phyloP scores from a whole-genome alignment of 2,888 invertebrate species.

The Sinhomidia bicolor region DNA sequence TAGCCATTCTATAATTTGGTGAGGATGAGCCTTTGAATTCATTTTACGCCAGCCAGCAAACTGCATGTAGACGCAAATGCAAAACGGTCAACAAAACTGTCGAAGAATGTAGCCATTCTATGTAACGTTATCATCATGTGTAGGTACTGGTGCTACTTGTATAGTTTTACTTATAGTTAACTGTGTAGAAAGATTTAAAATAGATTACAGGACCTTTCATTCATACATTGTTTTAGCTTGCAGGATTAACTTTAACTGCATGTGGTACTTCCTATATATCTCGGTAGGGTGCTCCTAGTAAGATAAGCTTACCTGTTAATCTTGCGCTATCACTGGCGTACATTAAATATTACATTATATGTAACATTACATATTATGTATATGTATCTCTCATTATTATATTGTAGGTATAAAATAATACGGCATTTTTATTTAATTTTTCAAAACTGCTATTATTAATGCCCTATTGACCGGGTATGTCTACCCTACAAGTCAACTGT shows the following conservation, averaged over 20 bases:
- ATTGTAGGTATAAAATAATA: neutral
- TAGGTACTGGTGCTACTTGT: too few species aligned
- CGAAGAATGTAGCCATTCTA: neutral
- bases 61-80: neutral
- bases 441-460: constrained; percentile 29
- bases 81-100: neutral
- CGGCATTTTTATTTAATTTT: constrained; percentile 45
- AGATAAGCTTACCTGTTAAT: too few species aligned
- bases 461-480: constrained; percentile 60
- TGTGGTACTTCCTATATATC: neutral
- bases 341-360: too few species aligned
- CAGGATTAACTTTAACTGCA: too few species aligned
- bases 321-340: too few species aligned
- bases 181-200: too few species aligned
- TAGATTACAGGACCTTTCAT: neutral
- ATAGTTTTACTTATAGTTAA: too few species aligned
- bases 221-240: neutral
- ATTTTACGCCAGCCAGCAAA: neutral
- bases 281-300: neutral
- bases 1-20: neutral
- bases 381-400: too few species aligned
- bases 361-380: too few species aligned
- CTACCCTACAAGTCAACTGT: constrained; percentile 13
- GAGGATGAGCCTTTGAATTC: neutral
- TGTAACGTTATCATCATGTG: too few species aligned